These are phyloP conservation scores for Dallia pectoralis DNA, from an alignment of 2,797 vertebrate species.

Conservation along the genomic window DNA sequence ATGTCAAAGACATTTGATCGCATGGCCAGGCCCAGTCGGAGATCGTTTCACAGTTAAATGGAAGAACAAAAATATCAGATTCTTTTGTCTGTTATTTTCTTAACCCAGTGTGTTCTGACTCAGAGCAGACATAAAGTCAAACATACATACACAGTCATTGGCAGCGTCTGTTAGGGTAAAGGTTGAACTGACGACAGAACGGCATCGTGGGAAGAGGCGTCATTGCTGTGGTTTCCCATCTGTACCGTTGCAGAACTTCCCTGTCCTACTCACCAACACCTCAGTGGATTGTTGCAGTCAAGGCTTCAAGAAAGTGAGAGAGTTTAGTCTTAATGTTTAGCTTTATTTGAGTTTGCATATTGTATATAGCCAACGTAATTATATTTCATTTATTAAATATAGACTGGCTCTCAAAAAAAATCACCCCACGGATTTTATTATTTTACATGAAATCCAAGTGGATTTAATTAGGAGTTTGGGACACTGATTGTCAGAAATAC, in stretches of 20 bases:
- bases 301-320: neutral
- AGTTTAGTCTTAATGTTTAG: too few relatives aligned
- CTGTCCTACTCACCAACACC: slow-evolving; percentile 42
- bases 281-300: slow-evolving; percentile 16
- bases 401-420: too few relatives aligned
- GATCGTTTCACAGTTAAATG: neutral
- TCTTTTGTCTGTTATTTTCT: neutral
- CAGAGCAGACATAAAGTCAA: neutral
- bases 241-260: slow-evolving; percentile 21
- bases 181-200: neutral
- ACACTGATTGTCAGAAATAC: too few relatives aligned
- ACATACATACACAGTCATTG: slow-evolving; percentile 1
- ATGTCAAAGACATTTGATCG: too few relatives aligned
- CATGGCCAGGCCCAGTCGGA: neutral
- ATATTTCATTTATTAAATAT: too few relatives aligned
- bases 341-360: too few relatives aligned
- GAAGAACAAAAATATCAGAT: neutral
- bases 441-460: too few relatives aligned
- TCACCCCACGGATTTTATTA: too few relatives aligned
- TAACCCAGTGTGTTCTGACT: neutral
- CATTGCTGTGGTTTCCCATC: slow-evolving; percentile 32
- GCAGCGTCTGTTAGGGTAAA: slow-evolving; percentile 8
- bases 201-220: slow-evolving; percentile 36
- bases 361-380: too few relatives aligned
- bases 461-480: too few relatives aligned